phyloP scores from a whole-genome alignment of 2,797 vertebrate genomes.

The Peromyscus nudipes region DNA sequence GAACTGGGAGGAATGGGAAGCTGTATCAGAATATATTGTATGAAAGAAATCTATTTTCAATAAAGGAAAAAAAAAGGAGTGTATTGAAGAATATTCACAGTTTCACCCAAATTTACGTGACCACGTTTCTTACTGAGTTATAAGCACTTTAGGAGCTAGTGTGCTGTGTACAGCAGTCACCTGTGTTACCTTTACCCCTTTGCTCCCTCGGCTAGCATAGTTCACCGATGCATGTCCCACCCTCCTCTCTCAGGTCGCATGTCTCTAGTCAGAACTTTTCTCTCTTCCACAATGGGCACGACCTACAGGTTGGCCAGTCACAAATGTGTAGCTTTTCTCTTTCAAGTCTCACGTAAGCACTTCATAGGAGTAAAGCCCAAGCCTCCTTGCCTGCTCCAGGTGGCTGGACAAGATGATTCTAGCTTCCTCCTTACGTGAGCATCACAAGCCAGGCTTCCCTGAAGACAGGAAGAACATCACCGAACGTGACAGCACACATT shows the following conservation, averaged over 20 bases:
- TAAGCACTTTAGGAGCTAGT: not conserved
- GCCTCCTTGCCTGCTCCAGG: not conserved
- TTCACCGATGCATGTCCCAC: not conserved
- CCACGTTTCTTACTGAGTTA: not conserved
- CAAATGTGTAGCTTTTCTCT: no score
- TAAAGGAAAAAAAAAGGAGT: not conserved
- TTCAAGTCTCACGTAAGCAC: not conserved
- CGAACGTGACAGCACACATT: not conserved
- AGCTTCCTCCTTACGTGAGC: not conserved
- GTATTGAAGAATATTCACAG: not conserved
- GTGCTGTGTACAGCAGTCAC: no score
- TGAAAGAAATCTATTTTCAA: not conserved
- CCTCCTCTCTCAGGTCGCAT: no score
- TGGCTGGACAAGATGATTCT: not conserved
- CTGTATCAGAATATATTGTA: not conserved
- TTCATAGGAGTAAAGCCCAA: not conserved
- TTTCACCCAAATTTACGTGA: not conserved
- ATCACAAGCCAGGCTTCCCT: not conserved
- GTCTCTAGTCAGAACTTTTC: not conserved
- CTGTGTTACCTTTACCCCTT: not conserved
- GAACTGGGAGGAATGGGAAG: no score
- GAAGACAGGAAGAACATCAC: not conserved
- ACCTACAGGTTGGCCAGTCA: not conserved
- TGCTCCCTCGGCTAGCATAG: not conserved
- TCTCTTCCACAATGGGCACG: not conserved